Evolutionary conservation across 2,113 vertebrate species (phyloP).

Genomic region (Grallaria varia): DNA sequence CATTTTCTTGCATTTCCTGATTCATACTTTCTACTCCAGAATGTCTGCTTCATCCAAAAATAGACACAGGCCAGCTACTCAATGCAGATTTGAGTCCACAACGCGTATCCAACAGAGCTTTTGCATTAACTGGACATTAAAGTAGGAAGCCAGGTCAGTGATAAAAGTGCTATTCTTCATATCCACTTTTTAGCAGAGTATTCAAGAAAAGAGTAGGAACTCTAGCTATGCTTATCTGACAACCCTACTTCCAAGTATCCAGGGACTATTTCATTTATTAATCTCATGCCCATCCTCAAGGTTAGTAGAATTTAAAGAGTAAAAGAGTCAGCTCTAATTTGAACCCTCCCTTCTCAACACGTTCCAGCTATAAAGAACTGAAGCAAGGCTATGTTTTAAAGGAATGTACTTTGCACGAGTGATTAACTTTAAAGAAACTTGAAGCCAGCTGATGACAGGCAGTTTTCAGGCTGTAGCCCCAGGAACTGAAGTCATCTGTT

Average conservation of each 20-base stretch:
- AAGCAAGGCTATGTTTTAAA: not conserved
- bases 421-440: conserved; percentile 36
- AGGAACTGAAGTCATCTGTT: conserved; percentile 19
- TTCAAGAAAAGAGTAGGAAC: not conserved
- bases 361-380: not conserved
- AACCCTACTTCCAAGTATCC: not conserved
- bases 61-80: not conserved
- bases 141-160: not conserved
- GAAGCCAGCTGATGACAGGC: not conserved
- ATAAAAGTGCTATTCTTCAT: not conserved
- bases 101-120: not conserved
- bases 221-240: not conserved
- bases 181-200: not conserved
- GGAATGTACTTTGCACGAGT: not conserved
- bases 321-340: not conserved
- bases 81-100: not conserved
- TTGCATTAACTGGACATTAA: conserved; percentile 1
- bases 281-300: not conserved
- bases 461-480: not conserved
- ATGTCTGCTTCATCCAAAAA: not conserved
- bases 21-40: conserved; percentile 8
- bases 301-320: not conserved
- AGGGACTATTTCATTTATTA: not conserved
- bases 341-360: not conserved
- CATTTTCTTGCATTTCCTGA: conserved; percentile 23